Evolutionary conservation across 2,797 vertebrate genomes (phyloP), one percentile per base, ranked within the genome.

Genomic region (Gymnocypris eckloni): DNA sequence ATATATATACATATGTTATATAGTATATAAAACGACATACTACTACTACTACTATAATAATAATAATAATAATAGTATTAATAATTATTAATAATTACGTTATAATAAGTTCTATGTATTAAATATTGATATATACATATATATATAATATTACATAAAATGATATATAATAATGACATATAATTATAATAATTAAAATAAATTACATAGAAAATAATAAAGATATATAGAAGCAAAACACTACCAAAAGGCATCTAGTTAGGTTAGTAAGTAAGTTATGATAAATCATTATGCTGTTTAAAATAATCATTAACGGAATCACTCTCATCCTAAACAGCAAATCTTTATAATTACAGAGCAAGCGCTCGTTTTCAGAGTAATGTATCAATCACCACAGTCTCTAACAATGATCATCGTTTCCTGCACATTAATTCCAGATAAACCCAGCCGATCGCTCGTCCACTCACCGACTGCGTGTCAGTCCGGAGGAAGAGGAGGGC

Each of bases 401-500:
- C 37, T 61, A 25, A 22, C 75, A 59, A 39, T 9, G 20, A 41
- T 28, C 56, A 33, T 56, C 6, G 3, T 54, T 59, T 45, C 22
- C n/a, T 22, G 4, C 50, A 72, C 37, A 59, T 43, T 59, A 61
- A 78, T 13, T 73, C 43, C 25, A 59, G 25, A 81, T 48, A 67
- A 83, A 5, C 25, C 33, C 22, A 71, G 15, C 59, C 61, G 20
- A 83, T 43, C 6, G 33, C 2, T 41, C 11, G 6, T 76, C 22
- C 79, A 94, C 95, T 92, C 94, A 96, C 95, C 95, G 90, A 91
- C 88, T 88, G 64, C 82, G 64, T 48, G 86, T 78, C 84, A 78
- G 66, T 87, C 54, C 70, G 81, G 50, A 85, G 75, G 84, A 88
- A 88, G 89, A 78, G 84, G 25, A 77, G 80, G 85, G 90, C 89